Evolutionary conservation across 2,888 invertebrate genomes (phyloP).

Genomic region (Sinopyrophorus schimmeli): DNA sequence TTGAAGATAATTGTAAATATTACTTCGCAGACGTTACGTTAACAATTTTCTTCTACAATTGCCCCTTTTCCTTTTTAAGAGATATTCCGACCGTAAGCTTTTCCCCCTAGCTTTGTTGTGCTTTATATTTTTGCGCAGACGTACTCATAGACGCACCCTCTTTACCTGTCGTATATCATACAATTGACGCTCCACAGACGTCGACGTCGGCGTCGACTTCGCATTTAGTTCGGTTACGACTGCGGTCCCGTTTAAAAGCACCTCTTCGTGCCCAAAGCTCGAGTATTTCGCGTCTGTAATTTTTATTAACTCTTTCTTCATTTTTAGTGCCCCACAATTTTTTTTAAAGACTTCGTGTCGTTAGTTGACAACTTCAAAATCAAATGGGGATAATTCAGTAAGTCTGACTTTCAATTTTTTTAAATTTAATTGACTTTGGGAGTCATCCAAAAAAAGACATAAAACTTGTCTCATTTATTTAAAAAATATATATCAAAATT

Average conservation of each 20-base stretch:
- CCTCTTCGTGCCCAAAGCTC: background rate
- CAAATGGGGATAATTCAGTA: too few relatives aligned
- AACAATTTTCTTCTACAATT: constrained; percentile 15
- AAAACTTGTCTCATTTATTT: too few relatives aligned
- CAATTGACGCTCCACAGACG: constrained; percentile 32
- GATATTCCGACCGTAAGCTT: constrained; percentile 20
- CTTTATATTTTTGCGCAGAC: constrained; percentile 27
- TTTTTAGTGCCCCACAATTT: too few relatives aligned
- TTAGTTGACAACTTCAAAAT: too few relatives aligned
- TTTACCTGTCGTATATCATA: constrained; percentile 33
- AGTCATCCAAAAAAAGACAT: too few relatives aligned
- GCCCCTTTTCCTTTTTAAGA: constrained; percentile 16
- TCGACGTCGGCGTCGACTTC: constrained; percentile 30
- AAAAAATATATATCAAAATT: too few relatives aligned
- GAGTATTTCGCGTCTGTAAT: too few relatives aligned
- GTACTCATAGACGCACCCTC: constrained; percentile 26
- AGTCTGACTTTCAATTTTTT: too few relatives aligned
- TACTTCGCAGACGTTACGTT: constrained; percentile 6
- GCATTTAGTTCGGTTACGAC: constrained; percentile 28
- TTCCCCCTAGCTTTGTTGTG: constrained; percentile 25
- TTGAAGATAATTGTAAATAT: constrained; percentile 6
- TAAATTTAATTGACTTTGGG: too few relatives aligned
- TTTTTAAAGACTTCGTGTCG: too few relatives aligned
- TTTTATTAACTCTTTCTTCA: too few relatives aligned
- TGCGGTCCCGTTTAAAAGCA: constrained; percentile 16